Evolutionary conservation across 2,888 invertebrate genomes (phyloP), one percentile per base, ranked within the genome.

Genomic region (Pammene aurita): DNA sequence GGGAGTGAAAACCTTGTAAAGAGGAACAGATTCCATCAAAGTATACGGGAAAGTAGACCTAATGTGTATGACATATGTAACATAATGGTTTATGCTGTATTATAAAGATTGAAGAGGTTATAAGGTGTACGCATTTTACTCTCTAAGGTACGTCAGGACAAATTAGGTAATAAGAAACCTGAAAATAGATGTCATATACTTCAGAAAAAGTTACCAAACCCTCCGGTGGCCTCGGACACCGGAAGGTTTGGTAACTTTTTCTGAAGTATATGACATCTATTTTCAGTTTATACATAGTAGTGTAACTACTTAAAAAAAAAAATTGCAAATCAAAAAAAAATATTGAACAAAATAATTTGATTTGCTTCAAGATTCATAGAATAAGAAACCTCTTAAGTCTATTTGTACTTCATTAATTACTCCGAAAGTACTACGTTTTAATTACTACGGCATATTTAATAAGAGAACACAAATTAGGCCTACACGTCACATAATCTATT

Each of bases 91-190:
- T 56, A 52, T n/a, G 41, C 48, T 55, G 46, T 41, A 34, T 26
- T 14, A n/a, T 0, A 34, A 35, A 67, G 60, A 67, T 61, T 67
- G 48, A 61, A 26, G 61, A 48, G 55, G 18, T 46, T 55, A 13
- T 61, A 46, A 54, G 60, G n/a, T 46, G 35, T 54, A 44, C 14
- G 55, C 44, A 35, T 62, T 44, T 41, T 48, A 55, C 48, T 26
- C 34, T 13, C 60, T 46, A 9, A 26, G 46, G 14, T 61, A 54
- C 57, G 48, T 48, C 55, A 55, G 46, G 61, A 62, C 48, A 56
- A 67, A 62, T 67, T 48, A 41, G 61, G 55, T 48, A 56, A 62
- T 67, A 67, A 38, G 61, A 67, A 38, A 38, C 60, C 48, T 66
- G 14, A 56, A 46, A 55, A 55, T 64, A 34, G 44, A 55, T 42